Evolutionary conservation across 1,140 invertebrate species (phyloP).

Genomic region (Penaeus japonicus): DNA sequence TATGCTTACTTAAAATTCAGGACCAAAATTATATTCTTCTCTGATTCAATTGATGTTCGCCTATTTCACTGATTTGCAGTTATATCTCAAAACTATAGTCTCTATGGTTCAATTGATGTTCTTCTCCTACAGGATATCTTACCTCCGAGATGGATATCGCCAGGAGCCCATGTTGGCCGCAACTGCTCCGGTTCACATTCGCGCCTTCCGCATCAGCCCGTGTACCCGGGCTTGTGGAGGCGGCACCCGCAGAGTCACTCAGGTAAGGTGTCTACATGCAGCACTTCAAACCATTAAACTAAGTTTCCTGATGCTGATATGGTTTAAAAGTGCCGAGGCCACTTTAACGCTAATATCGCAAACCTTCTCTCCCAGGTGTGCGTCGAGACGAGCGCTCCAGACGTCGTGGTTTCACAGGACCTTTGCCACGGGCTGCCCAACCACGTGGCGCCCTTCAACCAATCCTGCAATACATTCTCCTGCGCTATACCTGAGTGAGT

Average conservation of each 20-base stretch:
- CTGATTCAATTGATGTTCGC: too few relatives aligned
- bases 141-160: not conserved
- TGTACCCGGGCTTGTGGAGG: conserved; percentile 14
- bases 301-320: too few relatives aligned
- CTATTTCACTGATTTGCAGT: too few relatives aligned
- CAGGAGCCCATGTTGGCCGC: conserved; percentile 1
- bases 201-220: not conserved
- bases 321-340: too few relatives aligned
- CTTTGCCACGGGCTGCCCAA: conserved; percentile 1
- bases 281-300: too few relatives aligned
- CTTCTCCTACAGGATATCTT: not conserved
- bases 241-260: conserved; percentile 18
- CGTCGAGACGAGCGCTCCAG: not conserved
- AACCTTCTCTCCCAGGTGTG: not conserved
- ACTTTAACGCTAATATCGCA: too few relatives aligned
- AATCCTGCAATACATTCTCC: conserved; percentile 26
- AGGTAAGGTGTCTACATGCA: not conserved
- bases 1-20: too few relatives aligned
- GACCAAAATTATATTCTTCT: too few relatives aligned
- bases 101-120: too few relatives aligned
- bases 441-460: conserved; percentile 25
- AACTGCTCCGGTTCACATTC: conserved; percentile 2
- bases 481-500: conserved; percentile 4
- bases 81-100: too few relatives aligned
- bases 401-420: not conserved